Evolutionary conservation across 2,888 invertebrate species (phyloP).

Genomic region (Morpho achilles): DNA sequence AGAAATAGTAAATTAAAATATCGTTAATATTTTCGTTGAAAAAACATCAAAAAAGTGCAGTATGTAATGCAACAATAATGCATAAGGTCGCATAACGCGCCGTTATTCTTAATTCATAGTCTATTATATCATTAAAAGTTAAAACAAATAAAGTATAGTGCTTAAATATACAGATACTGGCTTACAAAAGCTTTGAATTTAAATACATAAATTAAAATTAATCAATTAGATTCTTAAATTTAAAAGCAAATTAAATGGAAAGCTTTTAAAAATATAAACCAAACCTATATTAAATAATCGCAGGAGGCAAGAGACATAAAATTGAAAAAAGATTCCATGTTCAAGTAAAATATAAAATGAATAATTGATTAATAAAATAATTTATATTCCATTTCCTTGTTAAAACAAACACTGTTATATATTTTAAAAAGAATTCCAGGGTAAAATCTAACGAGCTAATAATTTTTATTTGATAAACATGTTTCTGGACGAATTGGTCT

Average conservation of each 20-base stretch:
- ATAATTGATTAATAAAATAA: constrained; percentile 3
- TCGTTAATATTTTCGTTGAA: constrained; percentile 72
- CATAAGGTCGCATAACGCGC: constrained; percentile 34
- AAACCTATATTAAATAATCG: constrained; percentile 56
- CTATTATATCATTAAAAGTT: constrained; percentile 36
- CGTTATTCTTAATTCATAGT: constrained; percentile 68
- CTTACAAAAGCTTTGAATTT: constrained; percentile 61
- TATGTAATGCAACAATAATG: constrained; percentile 53
- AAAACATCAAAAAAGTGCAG: constrained; percentile 72
- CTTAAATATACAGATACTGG: constrained; percentile 63
- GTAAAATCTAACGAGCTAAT: too few species aligned
- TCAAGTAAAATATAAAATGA: background rate
- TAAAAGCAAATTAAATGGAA: constrained; percentile 52
- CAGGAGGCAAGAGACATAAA: constrained; percentile 50
- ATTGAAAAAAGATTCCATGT: background rate
- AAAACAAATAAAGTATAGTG: constrained; percentile 51
- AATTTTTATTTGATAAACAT: too few species aligned
- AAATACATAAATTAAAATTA: constrained; percentile 42
- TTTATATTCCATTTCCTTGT: background rate
- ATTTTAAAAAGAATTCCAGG: too few species aligned
- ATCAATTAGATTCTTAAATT: constrained; percentile 61
- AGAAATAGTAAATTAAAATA: constrained; percentile 68
- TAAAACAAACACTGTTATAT: too few species aligned
- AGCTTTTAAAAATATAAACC: constrained; percentile 46
- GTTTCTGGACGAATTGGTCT: too few species aligned